A percentile compares a stretch with the other conserved stretches of the same genome.
These are phyloP conservation scores for Scotopteryx bipunctaria DNA, from an alignment of 2,888 invertebrate genomes.

Conservation along the genomic window DNA sequence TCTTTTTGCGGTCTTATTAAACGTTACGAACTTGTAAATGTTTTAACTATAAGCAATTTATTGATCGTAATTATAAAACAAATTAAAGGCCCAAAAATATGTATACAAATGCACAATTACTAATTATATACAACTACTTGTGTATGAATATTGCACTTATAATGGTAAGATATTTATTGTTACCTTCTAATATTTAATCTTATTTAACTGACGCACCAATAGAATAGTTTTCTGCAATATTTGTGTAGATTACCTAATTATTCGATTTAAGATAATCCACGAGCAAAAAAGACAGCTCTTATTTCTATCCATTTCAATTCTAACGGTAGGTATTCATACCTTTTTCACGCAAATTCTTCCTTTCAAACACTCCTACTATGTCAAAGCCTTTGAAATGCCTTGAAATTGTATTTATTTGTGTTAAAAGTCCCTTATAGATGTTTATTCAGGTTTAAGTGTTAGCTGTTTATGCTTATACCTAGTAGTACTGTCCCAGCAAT, in stretches of 20 bases:
- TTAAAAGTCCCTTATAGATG: conserved; percentile 1
- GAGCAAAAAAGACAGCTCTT: conserved; percentile 11
- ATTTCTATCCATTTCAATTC: conserved; percentile 20
- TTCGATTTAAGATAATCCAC: conserved; percentile 19
- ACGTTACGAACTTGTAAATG: conserved; percentile 38
- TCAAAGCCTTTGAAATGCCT: conserved; percentile 32
- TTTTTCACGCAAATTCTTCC: conserved; percentile 21
- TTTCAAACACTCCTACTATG: conserved; percentile 22
- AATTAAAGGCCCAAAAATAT: conserved; percentile 77
- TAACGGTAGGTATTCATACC: conserved; percentile 3
- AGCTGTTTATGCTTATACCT: conserved; percentile 26
- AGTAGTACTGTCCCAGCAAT: conserved; percentile 68
- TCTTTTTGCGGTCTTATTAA: conserved; percentile 45
- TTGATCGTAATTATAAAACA: conserved; percentile 62
- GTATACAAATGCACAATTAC: conserved; percentile 80
- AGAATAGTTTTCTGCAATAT: conserved; percentile 61
- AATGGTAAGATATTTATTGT: conserved; percentile 54
- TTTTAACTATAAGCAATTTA: conserved; percentile 40
- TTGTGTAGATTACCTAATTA: conserved; percentile 45
- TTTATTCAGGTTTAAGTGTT: conserved; percentile 24
- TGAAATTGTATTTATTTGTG: conserved; percentile 12
- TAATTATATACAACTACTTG: conserved; percentile 62
- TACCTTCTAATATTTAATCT: conserved; percentile 47
- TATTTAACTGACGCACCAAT: conserved; percentile 64
- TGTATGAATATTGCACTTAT: conserved; percentile 62